Percentiles rank a stretch among this genome's conserved stretches.
Conservation (phyloP, 2,113 vertebrate species). For the Sceloporus undulatus region DNA sequence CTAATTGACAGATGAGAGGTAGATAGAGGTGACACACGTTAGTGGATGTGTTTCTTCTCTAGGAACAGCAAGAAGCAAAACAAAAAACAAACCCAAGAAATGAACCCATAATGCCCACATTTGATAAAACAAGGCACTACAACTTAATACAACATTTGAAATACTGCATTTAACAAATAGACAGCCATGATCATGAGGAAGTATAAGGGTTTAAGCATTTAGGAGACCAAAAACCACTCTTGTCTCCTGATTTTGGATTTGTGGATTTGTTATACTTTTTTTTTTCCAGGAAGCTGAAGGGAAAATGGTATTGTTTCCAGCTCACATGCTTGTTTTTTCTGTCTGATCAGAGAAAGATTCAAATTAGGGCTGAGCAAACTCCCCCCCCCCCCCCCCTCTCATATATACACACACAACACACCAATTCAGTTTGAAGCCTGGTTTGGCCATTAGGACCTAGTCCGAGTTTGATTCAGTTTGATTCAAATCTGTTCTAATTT, state of each 20-base stretch:
- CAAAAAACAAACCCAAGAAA: not conserved
- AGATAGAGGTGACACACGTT: slow-evolving; percentile 36
- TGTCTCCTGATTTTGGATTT: not conserved
- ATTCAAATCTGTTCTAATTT: too few relatives aligned
- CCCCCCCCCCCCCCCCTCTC: too few relatives aligned
- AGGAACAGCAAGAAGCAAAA: not conserved
- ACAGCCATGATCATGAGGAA: not conserved
- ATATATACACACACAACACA: too few relatives aligned
- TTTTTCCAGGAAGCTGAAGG: not conserved
- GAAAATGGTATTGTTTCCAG: not conserved
- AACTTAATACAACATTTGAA: not conserved
- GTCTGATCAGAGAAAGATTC: not conserved
- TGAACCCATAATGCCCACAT: not conserved
- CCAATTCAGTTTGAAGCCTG: too few relatives aligned
- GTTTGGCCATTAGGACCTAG: too few relatives aligned
- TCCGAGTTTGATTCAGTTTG: too few relatives aligned
- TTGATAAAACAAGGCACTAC: not conserved
- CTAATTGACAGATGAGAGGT: not conserved
- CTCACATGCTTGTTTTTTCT: not conserved
- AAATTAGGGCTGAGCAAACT: too few relatives aligned
- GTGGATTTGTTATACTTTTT: not conserved
- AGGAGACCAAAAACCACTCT: not conserved
- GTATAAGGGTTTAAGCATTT: not conserved
- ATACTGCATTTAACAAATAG: not conserved
- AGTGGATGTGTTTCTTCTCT: slow-evolving; percentile 15